Evolutionary conservation across 92 coral and sea anemone genomes (phyloP).

Genomic region (Palythoa grandis): DNA sequence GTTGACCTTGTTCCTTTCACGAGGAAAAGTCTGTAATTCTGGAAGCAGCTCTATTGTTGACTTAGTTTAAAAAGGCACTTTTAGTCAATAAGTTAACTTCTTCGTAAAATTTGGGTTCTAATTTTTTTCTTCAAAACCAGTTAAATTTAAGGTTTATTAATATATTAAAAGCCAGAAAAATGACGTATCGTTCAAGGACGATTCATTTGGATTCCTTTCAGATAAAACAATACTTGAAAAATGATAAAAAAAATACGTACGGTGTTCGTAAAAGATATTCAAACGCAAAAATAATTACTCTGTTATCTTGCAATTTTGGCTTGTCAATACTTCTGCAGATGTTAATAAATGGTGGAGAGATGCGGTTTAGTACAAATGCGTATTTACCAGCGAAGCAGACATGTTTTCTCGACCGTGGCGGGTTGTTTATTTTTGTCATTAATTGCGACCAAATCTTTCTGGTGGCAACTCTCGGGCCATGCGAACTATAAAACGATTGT

Average conservation of each 20-base stretch:
- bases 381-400: conserved; percentile 16
- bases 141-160: conserved; percentile 10
- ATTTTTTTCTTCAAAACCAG: conserved; percentile 22
- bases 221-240: conserved; percentile 42
- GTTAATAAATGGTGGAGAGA: not conserved
- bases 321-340: not conserved
- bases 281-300: not conserved
- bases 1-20: not conserved
- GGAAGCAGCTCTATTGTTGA: not conserved
- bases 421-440: conserved; percentile 35
- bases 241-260: not conserved
- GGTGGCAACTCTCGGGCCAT: conserved; percentile 32
- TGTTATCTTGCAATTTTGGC: not conserved
- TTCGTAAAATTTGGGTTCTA: not conserved
- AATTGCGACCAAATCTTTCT: conserved; percentile 13
- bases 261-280: not conserved
- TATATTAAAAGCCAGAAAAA: conserved; percentile 14
- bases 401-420: conserved; percentile 24
- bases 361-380: not conserved
- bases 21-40: not conserved
- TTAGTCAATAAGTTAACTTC: not conserved
- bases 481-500: not conserved
- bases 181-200: conserved; percentile 35
- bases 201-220: conserved; percentile 31
- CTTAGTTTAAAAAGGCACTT: not conserved